Evolutionary conservation across 1,140 invertebrate genomes (phyloP).

Genomic region (Ips nitidus): DNA sequence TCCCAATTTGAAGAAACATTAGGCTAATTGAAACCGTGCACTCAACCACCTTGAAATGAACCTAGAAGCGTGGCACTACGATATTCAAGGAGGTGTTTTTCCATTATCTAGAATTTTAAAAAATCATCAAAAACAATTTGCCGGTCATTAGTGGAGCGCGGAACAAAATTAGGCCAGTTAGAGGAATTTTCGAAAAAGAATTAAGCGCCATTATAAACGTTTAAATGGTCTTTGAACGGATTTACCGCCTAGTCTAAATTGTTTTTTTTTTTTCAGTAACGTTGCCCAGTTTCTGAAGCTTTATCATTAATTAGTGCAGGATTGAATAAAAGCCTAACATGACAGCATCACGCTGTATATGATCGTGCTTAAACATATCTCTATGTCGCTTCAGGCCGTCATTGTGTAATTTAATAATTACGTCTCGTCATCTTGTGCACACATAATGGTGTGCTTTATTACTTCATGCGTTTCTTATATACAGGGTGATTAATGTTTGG

Average conservation of each 20-base stretch:
- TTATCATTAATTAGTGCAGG: too few relatives aligned
- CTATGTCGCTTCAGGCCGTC: neutral
- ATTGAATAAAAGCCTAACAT: too few relatives aligned
- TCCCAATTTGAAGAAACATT: too few relatives aligned
- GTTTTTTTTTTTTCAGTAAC: too few relatives aligned
- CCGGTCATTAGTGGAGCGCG: slow-evolving; percentile 7
- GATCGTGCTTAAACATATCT: too few relatives aligned
- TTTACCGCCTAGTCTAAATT: neutral
- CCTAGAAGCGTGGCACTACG: neutral
- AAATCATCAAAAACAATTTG: slow-evolving; percentile 30
- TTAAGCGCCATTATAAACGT: slow-evolving; percentile 17
- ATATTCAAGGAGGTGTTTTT: slow-evolving; percentile 18
- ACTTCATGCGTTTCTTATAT: slow-evolving; percentile 22
- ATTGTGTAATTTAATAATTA: slow-evolving; percentile 34
- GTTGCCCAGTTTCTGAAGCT: too few relatives aligned
- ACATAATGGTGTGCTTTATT: slow-evolving; percentile 32
- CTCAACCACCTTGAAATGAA: too few relatives aligned
- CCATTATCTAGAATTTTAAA: slow-evolving; percentile 23
- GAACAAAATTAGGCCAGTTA: slow-evolving; percentile 12
- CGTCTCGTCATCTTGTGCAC: slow-evolving; percentile 24
- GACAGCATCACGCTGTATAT: too few relatives aligned
- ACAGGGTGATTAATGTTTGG: neutral
- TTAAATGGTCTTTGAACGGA: slow-evolving; percentile 11
- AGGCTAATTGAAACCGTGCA: too few relatives aligned
- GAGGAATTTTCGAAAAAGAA: slow-evolving; percentile 19